phyloP scores from a whole-genome alignment of 1,140 invertebrate genomes.

The Drosophila funebris region DNA sequence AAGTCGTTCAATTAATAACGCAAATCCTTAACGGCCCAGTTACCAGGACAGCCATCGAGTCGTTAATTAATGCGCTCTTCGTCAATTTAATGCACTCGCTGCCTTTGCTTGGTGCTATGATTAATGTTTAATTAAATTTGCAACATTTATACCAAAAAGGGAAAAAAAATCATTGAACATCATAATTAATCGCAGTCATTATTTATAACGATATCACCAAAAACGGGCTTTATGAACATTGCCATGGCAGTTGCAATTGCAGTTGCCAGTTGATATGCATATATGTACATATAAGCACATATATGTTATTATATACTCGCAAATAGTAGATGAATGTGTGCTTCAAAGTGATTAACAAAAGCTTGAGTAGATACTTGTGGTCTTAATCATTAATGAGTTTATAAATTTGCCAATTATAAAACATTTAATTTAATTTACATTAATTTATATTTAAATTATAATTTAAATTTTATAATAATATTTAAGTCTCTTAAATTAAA shows the following conservation, averaged over 20 bases:
- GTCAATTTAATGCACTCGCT: constrained; percentile 48
- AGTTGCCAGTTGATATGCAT: background rate
- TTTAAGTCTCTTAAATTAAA: too few relatives aligned
- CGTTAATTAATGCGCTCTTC: constrained; percentile 73
- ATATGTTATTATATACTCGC: background rate
- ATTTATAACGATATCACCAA: constrained; percentile 68
- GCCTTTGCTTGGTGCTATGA: constrained; percentile 42
- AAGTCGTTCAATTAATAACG: constrained; percentile 71
- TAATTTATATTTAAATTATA: too few relatives aligned
- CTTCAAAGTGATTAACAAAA: too few relatives aligned
- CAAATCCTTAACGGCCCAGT: constrained; percentile 72
- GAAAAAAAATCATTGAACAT: constrained; percentile 38
- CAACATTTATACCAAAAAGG: constrained; percentile 33
- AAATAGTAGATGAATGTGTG: background rate
- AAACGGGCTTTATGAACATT: constrained; percentile 16
- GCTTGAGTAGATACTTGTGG: too few relatives aligned
- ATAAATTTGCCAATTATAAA: too few relatives aligned
- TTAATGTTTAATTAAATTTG: constrained; percentile 78
- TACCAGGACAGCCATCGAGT: constrained; percentile 36
- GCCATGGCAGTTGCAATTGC: constrained; percentile 21
- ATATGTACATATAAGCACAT: background rate
- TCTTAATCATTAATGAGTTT: too few relatives aligned
- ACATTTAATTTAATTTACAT: too few relatives aligned
- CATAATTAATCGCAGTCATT: constrained; percentile 75
- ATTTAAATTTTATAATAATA: too few relatives aligned